Evolutionary conservation across 1,140 invertebrate species (phyloP).

Genomic region (Sminthurinus signatus): DNA sequence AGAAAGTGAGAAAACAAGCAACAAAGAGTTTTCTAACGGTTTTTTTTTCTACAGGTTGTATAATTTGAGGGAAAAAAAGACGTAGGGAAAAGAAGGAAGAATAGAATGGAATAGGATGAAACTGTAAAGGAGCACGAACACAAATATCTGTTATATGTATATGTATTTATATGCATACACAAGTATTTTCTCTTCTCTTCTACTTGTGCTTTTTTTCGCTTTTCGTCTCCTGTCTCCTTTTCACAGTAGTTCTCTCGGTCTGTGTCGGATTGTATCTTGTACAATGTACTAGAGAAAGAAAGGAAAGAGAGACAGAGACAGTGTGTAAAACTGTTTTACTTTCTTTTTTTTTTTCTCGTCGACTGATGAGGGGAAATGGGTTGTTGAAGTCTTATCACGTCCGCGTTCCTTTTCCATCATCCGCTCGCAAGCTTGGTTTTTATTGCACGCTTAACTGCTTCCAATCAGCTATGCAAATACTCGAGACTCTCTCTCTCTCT

Average conservation of each 20-base stretch:
- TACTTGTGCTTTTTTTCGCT: too few relatives aligned
- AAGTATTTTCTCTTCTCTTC: too few relatives aligned
- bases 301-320: too few relatives aligned
- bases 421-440: constrained; percentile 26
- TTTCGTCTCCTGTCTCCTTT: too few relatives aligned
- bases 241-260: too few relatives aligned
- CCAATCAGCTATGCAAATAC: constrained; percentile 42
- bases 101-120: background rate
- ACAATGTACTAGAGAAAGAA: background rate
- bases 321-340: constrained; percentile 33
- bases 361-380: constrained; percentile 34
- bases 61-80: constrained; percentile 29
- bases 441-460: constrained; percentile 41
- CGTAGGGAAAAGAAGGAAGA: constrained; percentile 1
- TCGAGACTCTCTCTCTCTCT: constrained; percentile 11
- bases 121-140: too few relatives aligned
- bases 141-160: too few relatives aligned
- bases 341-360: constrained; percentile 18
- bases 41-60: constrained; percentile 37
- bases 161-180: too few relatives aligned
- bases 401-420: constrained; percentile 32
- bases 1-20: background rate
- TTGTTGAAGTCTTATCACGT: constrained; percentile 40
- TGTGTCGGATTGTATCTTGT: background rate
- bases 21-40: background rate